Conservation (phyloP, 2,113 vertebrate genomes). For the Circaetus gallicus region DNA sequence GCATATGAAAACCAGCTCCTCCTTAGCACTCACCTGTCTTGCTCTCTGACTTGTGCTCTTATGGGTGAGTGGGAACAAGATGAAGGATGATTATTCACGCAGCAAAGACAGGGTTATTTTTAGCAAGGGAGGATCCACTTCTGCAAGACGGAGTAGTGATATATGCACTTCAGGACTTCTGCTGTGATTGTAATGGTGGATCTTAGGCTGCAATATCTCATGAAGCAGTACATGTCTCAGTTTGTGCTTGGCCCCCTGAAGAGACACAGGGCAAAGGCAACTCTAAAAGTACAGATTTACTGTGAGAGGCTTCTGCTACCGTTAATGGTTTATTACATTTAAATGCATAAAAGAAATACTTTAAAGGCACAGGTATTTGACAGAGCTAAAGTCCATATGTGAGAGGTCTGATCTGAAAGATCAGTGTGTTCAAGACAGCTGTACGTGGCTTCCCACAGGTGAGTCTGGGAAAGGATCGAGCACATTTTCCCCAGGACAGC, state of each 20-base stretch:
- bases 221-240: not conserved
- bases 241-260: not conserved
- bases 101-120: not conserved
- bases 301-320: not conserved
- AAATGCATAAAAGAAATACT: not conserved
- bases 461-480: slow-evolving; percentile 57
- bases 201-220: not conserved
- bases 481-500: slow-evolving; percentile 44
- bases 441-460: slow-evolving; percentile 36
- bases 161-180: not conserved
- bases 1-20: not conserved
- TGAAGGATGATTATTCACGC: not conserved
- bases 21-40: not conserved
- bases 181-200: not conserved
- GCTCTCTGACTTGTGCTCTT: not conserved
- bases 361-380: not conserved
- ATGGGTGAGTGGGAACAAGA: not conserved
- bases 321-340: not conserved
- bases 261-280: not conserved
- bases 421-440: not conserved
- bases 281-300: not conserved
- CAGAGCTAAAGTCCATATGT: not conserved
- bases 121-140: not conserved
- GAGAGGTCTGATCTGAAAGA: not conserved
- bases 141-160: not conserved